Base-by-base conservation (phyloP, 2,797 vertebrate species). In the Microcaecilia unicolor region DNA sequence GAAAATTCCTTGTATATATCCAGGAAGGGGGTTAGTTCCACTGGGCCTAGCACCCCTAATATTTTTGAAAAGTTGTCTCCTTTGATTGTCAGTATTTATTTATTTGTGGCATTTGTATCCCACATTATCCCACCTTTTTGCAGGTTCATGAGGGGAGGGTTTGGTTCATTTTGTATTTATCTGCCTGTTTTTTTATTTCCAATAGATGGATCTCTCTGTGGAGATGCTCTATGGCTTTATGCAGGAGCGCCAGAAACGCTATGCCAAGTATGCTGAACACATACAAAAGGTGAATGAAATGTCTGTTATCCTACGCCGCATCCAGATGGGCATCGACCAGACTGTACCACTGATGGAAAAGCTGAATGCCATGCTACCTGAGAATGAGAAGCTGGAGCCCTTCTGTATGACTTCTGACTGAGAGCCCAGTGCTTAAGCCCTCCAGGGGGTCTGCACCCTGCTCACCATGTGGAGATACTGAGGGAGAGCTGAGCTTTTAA, bases 281-380 rank as follows among this genome's bases (percentile, higher is more conserved):
- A 96, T 99, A 77, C 94, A 98, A 79, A 99, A 99, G 54, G 96
- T 99, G 48, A 97, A 97, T 0, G 96, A 99, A 76, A 99, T 99
- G 91, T 99, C 95, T 1, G 91, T 95, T 78, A 94, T 98, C 74
- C 84, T 98, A 18, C 80, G 96, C 3, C 90, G 94, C n/a, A 90
- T 98, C 30, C 96, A 98, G 83, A 98, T 98, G 96, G 95, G 95
- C 67, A 88, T 99, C 0, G 95, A 99, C 73, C 93, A 98, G 81
- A 99, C 96, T 0, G 55, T 93, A 31, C 96, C 96, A 0, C 81
- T 99, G 64, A 89, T 99, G 93, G 95, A 99, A 72, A 73, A 91
- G 12, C 88, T 99, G 32, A 99, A 99, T 71, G 85, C 85, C 76
- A 67, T 98, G 79, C 77, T 99, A 64, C 96, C 96, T 0, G 95